Conservation (phyloP, 2,797 vertebrate species). For the Emys orbicularis region DNA sequence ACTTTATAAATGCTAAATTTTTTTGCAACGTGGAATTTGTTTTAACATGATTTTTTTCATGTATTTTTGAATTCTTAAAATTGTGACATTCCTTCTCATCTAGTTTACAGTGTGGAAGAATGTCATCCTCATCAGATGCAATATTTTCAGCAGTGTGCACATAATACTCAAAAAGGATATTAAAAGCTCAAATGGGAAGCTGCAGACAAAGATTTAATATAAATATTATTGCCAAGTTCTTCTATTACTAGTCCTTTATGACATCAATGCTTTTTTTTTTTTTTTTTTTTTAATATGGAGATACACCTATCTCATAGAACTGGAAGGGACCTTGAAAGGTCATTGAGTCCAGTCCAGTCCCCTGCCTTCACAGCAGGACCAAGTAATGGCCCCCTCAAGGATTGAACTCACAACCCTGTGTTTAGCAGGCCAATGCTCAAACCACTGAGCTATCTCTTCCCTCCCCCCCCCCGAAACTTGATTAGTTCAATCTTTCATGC, state of each 20-base stretch:
- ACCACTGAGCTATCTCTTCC: no score
- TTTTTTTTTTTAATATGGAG: no score
- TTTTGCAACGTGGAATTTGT: slow-evolving; percentile 34
- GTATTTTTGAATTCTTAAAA: neutral
- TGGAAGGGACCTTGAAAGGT: no score
- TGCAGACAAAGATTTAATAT: neutral
- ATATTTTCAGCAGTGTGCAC: neutral
- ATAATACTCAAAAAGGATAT: neutral
- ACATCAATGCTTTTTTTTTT: no score
- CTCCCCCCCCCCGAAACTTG: neutral
- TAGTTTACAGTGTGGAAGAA: neutral
- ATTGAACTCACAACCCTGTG: no score
- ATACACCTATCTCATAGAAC: no score
- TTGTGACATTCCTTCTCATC: neutral
- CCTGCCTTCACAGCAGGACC: no score
- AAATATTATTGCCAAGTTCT: neutral
- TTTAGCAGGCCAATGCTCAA: no score
- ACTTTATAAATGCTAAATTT: slow-evolving; percentile 23
- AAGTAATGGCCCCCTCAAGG: no score
- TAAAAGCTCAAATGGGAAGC: slow-evolving; percentile 37
- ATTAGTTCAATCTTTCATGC: neutral
- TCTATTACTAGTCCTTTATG: accelerated
- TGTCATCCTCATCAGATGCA: neutral
- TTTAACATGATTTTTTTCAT: neutral
- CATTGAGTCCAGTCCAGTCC: no score